Base-by-base conservation (phyloP, 2,797 vertebrate genomes). In the Typhlichthys subterraneus region DNA sequence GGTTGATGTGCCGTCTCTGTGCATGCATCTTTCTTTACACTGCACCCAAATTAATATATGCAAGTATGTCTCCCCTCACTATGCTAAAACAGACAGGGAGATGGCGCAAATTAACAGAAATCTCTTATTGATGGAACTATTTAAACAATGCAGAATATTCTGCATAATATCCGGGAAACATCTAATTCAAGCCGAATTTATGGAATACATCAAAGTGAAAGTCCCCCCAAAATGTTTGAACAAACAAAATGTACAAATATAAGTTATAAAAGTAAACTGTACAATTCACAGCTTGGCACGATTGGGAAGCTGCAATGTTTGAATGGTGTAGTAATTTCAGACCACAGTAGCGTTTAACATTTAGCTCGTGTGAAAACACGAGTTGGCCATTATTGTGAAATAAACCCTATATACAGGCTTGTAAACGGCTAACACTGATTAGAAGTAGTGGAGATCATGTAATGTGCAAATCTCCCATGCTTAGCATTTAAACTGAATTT, bases 121-220 rank as follows among this genome's bases (percentile, higher is more conserved):
- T 94, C 93, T 95, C 94, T 95, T 93, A 94, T 88, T 84, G 88
- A 88, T 87, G 87, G 89, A 93, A 92, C 84, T 89, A 87, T 91
- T 89, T 91, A 83, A 90, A 84, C 89, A 90, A 89, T 88, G 93
- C 94, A 95, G 92, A 94, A 91, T 89, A 92, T 72, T 94, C 94
- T 94, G 93, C 91, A 80, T 86, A 91, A 91, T 89, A 85, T 85
- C 88, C 88, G 93, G 94, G 88, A 95, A 91, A 95, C 94, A 75
- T 89, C 87, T 93, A 95, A 93, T 95, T 95, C 94, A 89, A 94
- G 94, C 88, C 61, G 91, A 96, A 95, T 92, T 92, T 92, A 95
- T 92, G 89, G 87, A 91, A 89, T 84, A 91, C 88, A 91, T 88
- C 84, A 82, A 93, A 90, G 85, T 85, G 85, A 88, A 88, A 53